These are phyloP conservation scores for Mormoops blainvillei DNA, from an alignment of 2,113 vertebrate genomes.

Conservation along the genomic window DNA sequence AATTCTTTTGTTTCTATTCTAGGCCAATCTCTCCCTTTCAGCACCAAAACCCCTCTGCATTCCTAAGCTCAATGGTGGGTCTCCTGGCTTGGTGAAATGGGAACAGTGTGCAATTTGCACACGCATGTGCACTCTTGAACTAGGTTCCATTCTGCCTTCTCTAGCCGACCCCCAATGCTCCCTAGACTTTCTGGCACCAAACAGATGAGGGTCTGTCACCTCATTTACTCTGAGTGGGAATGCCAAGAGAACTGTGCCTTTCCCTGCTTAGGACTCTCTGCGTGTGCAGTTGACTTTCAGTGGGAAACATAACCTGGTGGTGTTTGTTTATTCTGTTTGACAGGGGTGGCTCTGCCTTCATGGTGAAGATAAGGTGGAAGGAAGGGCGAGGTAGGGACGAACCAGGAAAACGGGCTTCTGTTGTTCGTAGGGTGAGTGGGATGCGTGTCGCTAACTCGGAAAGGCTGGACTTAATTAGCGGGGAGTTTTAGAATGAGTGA, in stretches of 20 bases:
- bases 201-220: not conserved
- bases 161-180: not conserved
- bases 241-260: not conserved
- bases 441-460: not conserved
- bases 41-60: not conserved
- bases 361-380: not conserved
- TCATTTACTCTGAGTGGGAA: not conserved
- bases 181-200: not conserved
- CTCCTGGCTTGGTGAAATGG: not conserved
- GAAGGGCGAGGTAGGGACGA: not conserved
- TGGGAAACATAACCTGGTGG: not conserved
- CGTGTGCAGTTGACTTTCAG: not conserved
- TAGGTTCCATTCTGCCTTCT: not conserved
- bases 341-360: not conserved
- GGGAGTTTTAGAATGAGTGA: not conserved
- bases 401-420: not conserved
- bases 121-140: fast-evolving
- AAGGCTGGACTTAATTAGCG: not conserved
- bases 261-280: not conserved
- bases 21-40: not conserved
- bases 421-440: not conserved
- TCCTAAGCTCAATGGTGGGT: not conserved
- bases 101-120: not conserved
- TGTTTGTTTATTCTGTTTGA: not conserved
- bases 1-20: not conserved